Evolutionary conservation across 2,888 invertebrate species (phyloP).

Genomic region (Chrysodeixis includens): DNA sequence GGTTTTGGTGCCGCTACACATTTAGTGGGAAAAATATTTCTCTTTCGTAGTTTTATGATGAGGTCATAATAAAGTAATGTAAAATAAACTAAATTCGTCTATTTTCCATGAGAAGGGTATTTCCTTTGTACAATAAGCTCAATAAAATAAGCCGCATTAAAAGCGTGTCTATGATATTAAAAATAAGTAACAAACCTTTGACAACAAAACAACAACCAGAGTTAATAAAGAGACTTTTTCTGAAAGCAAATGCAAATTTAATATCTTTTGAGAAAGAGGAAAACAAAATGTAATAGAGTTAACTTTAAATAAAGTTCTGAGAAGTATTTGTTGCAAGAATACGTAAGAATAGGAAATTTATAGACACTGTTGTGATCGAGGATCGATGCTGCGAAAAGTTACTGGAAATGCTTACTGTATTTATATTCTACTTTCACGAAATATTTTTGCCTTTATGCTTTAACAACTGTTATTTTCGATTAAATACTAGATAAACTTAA

Average conservation of each 20-base stretch:
- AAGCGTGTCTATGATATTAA: background rate
- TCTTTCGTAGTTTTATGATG: background rate
- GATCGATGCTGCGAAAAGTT: too few relatives aligned
- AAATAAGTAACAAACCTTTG: background rate
- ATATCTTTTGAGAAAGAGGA: background rate
- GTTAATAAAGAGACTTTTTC: background rate
- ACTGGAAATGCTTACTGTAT: too few relatives aligned
- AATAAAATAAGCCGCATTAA: background rate
- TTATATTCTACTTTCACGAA: too few relatives aligned
- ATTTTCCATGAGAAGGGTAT: too few relatives aligned
- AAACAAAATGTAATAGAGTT: background rate
- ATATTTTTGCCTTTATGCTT: too few relatives aligned
- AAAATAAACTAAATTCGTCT: too few relatives aligned
- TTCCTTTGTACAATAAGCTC: too few relatives aligned
- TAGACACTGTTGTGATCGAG: background rate
- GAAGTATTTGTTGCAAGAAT: background rate
- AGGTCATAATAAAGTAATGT: background rate
- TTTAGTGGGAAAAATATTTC: constrained; percentile 18
- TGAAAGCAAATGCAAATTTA: constrained; percentile 2
- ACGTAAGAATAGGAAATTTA: background rate
- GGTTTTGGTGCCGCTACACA: constrained; percentile 30
- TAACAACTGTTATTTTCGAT: too few relatives aligned
- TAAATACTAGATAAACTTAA: too few relatives aligned
- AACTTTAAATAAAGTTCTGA: background rate
- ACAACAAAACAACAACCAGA: background rate